Conservation (phyloP, 2,888 invertebrate genomes). For the Neocrepidodera transversa region DNA sequence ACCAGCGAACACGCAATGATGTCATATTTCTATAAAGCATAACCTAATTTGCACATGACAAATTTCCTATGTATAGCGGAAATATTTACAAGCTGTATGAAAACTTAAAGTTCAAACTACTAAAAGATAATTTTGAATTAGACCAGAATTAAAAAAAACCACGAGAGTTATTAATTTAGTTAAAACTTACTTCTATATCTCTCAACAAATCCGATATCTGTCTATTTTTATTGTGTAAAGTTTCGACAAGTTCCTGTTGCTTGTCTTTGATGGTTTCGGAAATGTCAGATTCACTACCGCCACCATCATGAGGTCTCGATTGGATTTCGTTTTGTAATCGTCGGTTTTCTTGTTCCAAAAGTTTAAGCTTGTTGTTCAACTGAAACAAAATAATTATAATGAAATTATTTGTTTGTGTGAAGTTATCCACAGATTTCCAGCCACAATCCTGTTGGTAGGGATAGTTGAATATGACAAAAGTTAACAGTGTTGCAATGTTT, state of each 20-base stretch:
- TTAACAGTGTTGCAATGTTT: no score
- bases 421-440: no score
- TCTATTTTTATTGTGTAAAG: conserved; percentile 73
- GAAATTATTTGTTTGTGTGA: background rate
- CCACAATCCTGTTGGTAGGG: no score
- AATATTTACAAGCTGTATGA: no score
- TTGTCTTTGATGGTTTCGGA: conserved; percentile 64
- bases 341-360: conserved; percentile 60
- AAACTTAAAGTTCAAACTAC: no score
- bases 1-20: no score
- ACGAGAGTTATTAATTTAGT: no score
- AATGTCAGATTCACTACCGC: conserved; percentile 62
- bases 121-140: no score
- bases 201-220: conserved; percentile 77
- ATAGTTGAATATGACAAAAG: background rate
- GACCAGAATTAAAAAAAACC: no score
- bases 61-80: no score
- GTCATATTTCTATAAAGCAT: no score
- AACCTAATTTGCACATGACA: no score
- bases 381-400: conserved; percentile 38
- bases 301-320: conserved; percentile 51
- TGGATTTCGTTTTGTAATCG: conserved; percentile 60
- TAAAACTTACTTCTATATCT: conserved; percentile 72
- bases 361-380: conserved; percentile 55
- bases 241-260: conserved; percentile 64